Evolutionary conservation across 2,113 vertebrate species (phyloP).

Genomic region (Mola mola): DNA sequence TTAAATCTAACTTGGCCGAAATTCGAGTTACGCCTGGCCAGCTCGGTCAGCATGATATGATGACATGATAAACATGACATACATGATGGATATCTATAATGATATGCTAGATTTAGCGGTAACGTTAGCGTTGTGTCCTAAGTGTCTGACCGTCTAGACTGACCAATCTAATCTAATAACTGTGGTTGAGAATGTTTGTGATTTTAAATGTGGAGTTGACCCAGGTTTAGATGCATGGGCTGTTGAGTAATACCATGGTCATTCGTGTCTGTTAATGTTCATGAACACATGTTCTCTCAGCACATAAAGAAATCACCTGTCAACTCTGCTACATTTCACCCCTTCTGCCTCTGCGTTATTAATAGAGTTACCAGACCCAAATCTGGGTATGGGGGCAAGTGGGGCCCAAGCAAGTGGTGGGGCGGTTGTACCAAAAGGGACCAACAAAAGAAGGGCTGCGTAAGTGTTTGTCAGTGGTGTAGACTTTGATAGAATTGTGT

Average conservation of each 20-base stretch:
- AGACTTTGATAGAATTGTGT: not conserved
- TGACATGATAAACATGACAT: too few relatives aligned
- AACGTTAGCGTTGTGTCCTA: not conserved
- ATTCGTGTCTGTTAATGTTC: slow-evolving; percentile 39
- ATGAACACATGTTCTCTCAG: not conserved
- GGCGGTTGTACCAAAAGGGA: slow-evolving; percentile 82
- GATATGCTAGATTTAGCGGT: slow-evolving; percentile 6
- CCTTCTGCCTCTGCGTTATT: slow-evolving; percentile 55
- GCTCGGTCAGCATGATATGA: too few relatives aligned
- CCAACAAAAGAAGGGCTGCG: slow-evolving; percentile 87
- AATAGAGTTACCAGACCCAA: slow-evolving; percentile 89
- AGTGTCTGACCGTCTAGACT: too few relatives aligned
- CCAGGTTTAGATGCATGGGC: too few relatives aligned
- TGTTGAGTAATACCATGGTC: too few relatives aligned
- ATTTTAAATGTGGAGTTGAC: too few relatives aligned
- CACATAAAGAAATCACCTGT: slow-evolving; percentile 43
- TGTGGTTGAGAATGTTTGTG: too few relatives aligned
- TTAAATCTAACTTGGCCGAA: not conserved
- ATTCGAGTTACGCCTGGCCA: not conserved
- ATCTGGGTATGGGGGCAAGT: slow-evolving; percentile 82
- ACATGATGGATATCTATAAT: not conserved
- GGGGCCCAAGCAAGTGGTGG: slow-evolving; percentile 81
- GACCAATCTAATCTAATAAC: too few relatives aligned
- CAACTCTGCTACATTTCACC: slow-evolving; percentile 15
- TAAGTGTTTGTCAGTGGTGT: slow-evolving; percentile 73